Base-by-base conservation (phyloP, 1,140 invertebrate species). In the Sitodiplosis mosellana region DNA sequence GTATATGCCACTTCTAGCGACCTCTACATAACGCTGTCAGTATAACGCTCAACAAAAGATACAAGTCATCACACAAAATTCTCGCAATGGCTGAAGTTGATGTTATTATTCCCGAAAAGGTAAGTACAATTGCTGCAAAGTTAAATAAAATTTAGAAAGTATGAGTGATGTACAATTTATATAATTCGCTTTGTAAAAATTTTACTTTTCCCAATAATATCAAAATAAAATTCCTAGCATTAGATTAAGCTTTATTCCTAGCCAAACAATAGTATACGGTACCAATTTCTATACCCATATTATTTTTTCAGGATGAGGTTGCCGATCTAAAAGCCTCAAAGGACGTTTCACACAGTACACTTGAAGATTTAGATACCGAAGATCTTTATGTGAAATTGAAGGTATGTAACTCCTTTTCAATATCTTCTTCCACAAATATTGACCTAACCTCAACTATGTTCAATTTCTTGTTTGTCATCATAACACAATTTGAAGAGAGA, bases 321-420 rank as follows among this genome's bases (percentile, higher is more conserved):
- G 10, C 27, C 27, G 75, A 77, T 48, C 61, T 63, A 2, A 78
- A 80, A 54, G 69, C 67, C 33, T 61, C 61, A 42, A 72, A 69
- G 54, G 70, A 72, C 49, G 66, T 70, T 41, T 58, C 63, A 43
- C 63, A 67, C 36, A 69, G 67, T 52, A 65, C 67, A 33, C 64
- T 76, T 40, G 83, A 92, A 59, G 85, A 87, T 57, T 60, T 84
- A 48, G 87, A 91, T 64, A 71, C 83, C 19, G 87, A 91, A 68
- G 89, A 93, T 75, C 69, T 93, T 33, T 96, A 93, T 61, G 91
- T 87, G 15, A 91, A 88, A 67, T 94, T 87, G 57, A 94, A 93
- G 76, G 85, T 87, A 70, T 53, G 40, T 49, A 37, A 12, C 12
- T n/a, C 36, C n/a, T 7, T 5, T 37, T 42, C 15, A 19, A 42